A percentile compares a stretch with the other conserved stretches of the same genome.
phyloP scores from a whole-genome alignment of 2,888 invertebrate species.

The Meteorus cinctellus region DNA sequence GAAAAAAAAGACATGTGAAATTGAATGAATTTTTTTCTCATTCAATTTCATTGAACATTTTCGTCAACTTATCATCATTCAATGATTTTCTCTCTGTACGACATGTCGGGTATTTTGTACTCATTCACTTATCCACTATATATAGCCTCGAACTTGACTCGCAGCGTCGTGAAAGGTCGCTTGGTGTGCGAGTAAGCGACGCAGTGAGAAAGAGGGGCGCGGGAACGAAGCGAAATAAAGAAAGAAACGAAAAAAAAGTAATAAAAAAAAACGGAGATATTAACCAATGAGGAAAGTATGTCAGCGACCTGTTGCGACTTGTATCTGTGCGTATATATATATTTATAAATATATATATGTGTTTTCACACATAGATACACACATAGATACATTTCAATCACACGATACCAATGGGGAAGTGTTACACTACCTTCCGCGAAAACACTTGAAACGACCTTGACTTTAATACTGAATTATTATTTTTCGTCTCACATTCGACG shows the following conservation, averaged over 20 bases:
- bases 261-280: slow-evolving; percentile 52
- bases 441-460: slow-evolving; percentile 43
- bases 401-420: slow-evolving; percentile 34
- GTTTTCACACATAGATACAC: background rate
- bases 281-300: slow-evolving; percentile 67
- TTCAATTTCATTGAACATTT: slow-evolving; percentile 2
- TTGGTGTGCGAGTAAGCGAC: slow-evolving; percentile 6
- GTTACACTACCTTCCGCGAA: slow-evolving; percentile 33
- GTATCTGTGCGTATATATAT: slow-evolving; percentile 33
- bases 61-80: background rate
- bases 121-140: slow-evolving; percentile 22
- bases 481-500: too few relatives aligned
- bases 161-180: slow-evolving; percentile 35
- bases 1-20: background rate
- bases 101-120: slow-evolving; percentile 23
- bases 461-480: background rate
- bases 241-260: slow-evolving; percentile 20
- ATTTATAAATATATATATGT: slow-evolving; percentile 31
- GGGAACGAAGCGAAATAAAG: background rate
- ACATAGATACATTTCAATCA: background rate
- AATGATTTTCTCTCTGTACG: slow-evolving; percentile 15
- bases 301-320: slow-evolving; percentile 63
- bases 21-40: background rate
- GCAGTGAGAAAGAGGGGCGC: slow-evolving; percentile 24
- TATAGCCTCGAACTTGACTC: slow-evolving; percentile 37